Evolutionary conservation across 1,140 invertebrate species (phyloP).

Genomic region (Ceratitis capitata): DNA sequence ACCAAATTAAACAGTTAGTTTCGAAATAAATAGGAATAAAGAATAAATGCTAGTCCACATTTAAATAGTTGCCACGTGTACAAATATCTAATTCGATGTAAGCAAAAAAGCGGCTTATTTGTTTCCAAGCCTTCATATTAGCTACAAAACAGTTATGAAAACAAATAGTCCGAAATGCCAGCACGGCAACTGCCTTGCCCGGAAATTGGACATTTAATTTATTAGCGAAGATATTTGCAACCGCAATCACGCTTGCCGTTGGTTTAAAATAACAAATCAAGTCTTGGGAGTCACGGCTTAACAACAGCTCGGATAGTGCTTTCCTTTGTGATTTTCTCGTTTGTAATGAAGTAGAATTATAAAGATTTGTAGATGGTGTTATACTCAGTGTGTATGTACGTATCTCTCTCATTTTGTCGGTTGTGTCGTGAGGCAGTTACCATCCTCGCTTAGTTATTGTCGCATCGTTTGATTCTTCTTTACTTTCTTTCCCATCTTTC

Average conservation of each 20-base stretch:
- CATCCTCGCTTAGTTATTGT: neutral
- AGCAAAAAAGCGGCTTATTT: no score
- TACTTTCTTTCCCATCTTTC: neutral
- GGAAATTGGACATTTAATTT: neutral
- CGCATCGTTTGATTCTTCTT: neutral
- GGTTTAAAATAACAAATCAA: neutral
- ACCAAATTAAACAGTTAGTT: no score
- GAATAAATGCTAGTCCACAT: no score
- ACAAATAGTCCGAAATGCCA: neutral
- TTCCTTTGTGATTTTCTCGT: neutral
- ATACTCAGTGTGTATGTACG: neutral
- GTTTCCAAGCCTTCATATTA: no score
- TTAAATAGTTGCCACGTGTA: no score
- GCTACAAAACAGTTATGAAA: no score
- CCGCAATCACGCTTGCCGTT: neutral
- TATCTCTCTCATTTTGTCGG: neutral
- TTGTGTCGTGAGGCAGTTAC: neutral
- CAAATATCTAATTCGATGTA: no score
- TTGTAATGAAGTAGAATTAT: neutral
- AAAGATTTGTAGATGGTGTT: neutral
- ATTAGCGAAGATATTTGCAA: neutral
- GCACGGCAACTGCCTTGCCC: neutral
- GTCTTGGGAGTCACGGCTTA: neutral
- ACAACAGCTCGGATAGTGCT: no score
- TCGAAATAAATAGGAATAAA: no score